Percentiles rank a stretch among this genome's conserved stretches.
phyloP scores from a whole-genome alignment of 2,113 vertebrate species.

The Ciconia maguari region DNA sequence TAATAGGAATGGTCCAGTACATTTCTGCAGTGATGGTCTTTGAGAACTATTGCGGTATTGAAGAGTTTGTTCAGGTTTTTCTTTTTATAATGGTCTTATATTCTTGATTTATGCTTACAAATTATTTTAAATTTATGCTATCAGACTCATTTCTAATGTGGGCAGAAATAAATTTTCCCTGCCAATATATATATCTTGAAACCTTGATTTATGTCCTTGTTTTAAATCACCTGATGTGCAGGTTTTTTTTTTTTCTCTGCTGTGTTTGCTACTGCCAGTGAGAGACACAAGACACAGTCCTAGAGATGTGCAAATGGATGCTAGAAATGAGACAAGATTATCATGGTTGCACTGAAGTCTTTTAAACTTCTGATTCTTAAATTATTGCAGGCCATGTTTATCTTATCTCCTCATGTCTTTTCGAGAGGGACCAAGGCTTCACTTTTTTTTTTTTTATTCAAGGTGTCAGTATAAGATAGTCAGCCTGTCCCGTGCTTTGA shows the following conservation, averaged over 20 bases:
- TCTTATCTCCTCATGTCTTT: not conserved
- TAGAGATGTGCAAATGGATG: not conserved
- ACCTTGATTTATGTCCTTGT: not conserved
- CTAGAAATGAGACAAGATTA: not conserved
- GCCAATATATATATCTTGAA: not conserved
- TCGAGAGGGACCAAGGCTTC: not conserved
- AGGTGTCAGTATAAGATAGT: not conserved
- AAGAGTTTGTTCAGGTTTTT: not conserved
- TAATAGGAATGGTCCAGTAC: fast-evolving
- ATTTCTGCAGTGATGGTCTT: not conserved
- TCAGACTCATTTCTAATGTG: not conserved
- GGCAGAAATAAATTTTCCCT: not conserved
- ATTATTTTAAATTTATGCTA: not conserved
- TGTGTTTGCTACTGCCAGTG: not conserved
- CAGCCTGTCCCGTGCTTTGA: not conserved
- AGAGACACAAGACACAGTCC: not conserved
- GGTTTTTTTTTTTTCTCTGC: not conserved
- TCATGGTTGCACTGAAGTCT: not conserved
- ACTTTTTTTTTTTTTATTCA: not conserved
- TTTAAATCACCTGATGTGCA: not conserved
- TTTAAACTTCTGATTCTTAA: not conserved
- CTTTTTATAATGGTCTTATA: not conserved
- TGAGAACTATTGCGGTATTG: not conserved
- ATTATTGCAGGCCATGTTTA: not conserved
- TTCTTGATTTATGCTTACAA: not conserved